Evolutionary conservation across 1,140 invertebrate species (phyloP).

Genomic region (honey bee (Apis mellifera)): Amel_HAv3.1 CM009938.2:5353501-5354000

Average conservation of each 20-base stretch:
- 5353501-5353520: background rate
- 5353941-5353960: constrained; percentile 5
- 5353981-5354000: constrained; percentile 24
- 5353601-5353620: background rate
- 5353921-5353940: background rate
- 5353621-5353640: background rate
- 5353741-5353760: no score
- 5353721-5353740: no score
- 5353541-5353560: constrained; percentile 34
- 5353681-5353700: no score
- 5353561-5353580: constrained; percentile 26
- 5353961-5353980: constrained; percentile 30
- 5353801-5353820: no score
- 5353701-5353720: no score
- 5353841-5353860: no score
- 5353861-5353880: background rate
- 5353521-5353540: background rate
- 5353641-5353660: constrained; percentile 8
- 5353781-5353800: no score
- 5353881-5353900: background rate
- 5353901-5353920: background rate
- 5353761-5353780: no score
- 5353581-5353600: background rate
- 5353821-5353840: no score
- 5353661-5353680: no score